Evolutionary conservation across 1,140 invertebrate species (phyloP).

Genomic region (Bombus confusus): DNA sequence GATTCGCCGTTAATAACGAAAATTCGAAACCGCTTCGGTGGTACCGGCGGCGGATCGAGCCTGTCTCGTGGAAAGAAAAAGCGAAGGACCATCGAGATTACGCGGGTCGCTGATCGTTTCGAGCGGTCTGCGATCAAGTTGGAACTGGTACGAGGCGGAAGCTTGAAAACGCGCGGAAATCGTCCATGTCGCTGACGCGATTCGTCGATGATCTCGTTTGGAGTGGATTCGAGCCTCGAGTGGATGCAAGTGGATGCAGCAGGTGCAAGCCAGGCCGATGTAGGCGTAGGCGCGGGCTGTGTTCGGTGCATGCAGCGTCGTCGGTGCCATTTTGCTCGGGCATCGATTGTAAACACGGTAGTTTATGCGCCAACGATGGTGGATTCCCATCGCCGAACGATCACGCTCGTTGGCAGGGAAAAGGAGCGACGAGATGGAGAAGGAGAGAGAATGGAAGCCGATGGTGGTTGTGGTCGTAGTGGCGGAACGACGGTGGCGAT

Average conservation of each 20-base stretch:
- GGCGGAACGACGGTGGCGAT: not conserved
- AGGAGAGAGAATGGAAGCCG: not conserved
- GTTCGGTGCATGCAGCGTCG: not conserved
- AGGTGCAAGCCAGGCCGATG: not conserved
- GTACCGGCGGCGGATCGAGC: not conserved
- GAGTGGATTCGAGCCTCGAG: slow-evolving; percentile 51
- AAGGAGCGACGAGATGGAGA: slow-evolving; percentile 8
- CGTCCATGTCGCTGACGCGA: not conserved
- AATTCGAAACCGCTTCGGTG: not conserved
- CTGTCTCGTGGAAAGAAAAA: no score
- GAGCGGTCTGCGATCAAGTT: no score
- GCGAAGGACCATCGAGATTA: no score
- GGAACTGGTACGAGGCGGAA: not conserved
- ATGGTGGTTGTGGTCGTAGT: not conserved
- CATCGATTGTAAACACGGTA: slow-evolving; percentile 69
- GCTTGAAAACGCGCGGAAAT: slow-evolving; percentile 8
- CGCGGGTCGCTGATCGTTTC: no score
- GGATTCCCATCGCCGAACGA: slow-evolving; percentile 64
- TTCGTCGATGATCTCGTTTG: slow-evolving; percentile 4
- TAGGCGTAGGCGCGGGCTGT: not conserved
- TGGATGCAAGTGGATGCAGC: slow-evolving; percentile 33
- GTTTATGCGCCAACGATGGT: slow-evolving; percentile 56
- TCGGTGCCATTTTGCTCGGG: slow-evolving; percentile 38
- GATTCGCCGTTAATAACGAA: no score
- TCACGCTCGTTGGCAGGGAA: slow-evolving; percentile 12